These are phyloP conservation scores for Halichoeres trimaculatus DNA, from an alignment of 2,113 vertebrate species.

Conservation along the genomic window DNA sequence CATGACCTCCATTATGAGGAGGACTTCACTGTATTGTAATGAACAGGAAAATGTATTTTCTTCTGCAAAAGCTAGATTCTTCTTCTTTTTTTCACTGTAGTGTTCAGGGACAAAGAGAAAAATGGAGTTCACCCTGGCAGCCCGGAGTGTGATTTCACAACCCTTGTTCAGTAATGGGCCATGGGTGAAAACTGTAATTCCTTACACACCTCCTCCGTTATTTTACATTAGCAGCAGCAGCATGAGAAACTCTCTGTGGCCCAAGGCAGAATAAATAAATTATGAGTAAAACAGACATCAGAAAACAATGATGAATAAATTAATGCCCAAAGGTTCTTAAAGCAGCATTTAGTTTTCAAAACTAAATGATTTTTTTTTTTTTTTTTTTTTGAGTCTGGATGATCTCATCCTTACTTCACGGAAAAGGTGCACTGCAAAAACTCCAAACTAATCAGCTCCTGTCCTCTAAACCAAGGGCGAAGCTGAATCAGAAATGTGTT, in stretches of 20 bases:
- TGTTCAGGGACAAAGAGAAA: not conserved
- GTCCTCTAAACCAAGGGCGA: too few relatives aligned
- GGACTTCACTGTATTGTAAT: slow-evolving; percentile 21
- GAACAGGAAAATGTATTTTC: not conserved
- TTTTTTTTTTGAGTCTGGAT: not conserved
- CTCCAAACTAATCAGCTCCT: too few relatives aligned
- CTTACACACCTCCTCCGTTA: slow-evolving; percentile 19
- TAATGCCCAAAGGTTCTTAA: slow-evolving; percentile 1
- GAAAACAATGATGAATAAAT: slow-evolving; percentile 38
- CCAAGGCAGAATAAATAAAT: slow-evolving; percentile 34
- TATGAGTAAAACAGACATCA: slow-evolving; percentile 22
- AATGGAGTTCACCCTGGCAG: not conserved
- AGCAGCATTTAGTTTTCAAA: not conserved
- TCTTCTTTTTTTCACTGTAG: not conserved
- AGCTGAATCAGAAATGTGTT: too few relatives aligned
- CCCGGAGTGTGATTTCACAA: not conserved
- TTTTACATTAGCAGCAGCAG: slow-evolving; percentile 13
- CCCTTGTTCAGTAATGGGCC: slow-evolving; percentile 22
- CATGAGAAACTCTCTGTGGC: not conserved
- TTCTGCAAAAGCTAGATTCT: not conserved
- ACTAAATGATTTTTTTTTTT: not conserved
- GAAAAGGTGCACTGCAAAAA: not conserved
- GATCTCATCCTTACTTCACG: not conserved
- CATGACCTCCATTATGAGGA: slow-evolving; percentile 34
- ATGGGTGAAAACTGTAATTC: slow-evolving; percentile 3